Percentiles rank a stretch among this genome's conserved stretches.
phyloP scores from a whole-genome alignment of 2,888 invertebrate species.

The Heteropelma amictum region DNA sequence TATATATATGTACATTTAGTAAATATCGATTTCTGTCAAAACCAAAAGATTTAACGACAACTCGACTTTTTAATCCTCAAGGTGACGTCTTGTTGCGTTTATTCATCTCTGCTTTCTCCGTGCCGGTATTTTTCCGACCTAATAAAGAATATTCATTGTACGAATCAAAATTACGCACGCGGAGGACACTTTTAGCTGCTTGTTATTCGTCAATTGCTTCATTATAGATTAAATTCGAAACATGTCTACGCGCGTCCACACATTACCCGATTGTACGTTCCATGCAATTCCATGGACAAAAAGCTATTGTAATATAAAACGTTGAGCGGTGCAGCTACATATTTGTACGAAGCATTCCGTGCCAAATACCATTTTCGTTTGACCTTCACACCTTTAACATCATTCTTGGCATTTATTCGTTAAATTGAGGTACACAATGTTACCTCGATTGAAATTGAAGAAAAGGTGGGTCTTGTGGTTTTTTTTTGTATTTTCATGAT shows the following conservation, averaged over 20 bases:
- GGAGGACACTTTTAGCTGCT: conserved; percentile 19
- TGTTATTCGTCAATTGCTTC: conserved; percentile 1
- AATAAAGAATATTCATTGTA: conserved; percentile 5
- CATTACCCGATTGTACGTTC: conserved; percentile 17
- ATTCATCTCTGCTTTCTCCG: background rate
- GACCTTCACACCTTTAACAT: no score
- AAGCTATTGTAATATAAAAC: no score
- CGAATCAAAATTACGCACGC: conserved; percentile 3
- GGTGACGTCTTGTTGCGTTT: background rate
- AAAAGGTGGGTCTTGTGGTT: no score
- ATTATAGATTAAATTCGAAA: conserved; percentile 38
- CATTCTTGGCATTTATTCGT: no score
- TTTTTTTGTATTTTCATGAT: no score
- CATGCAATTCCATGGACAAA: no score
- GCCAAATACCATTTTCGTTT: no score
- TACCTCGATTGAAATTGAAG: no score
- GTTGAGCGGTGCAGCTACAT: no score
- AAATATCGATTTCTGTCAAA: background rate
- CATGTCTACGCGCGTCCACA: background rate
- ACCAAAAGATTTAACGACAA: background rate
- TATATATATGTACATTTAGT: background rate
- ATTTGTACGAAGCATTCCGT: no score
- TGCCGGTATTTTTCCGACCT: background rate
- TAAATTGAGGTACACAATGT: no score
- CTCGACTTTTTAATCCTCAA: background rate